Percentiles rank a stretch among this genome's conserved stretches.
Conservation (phyloP, 2,797 vertebrate species). For the Eulemur coronatus region DNA sequence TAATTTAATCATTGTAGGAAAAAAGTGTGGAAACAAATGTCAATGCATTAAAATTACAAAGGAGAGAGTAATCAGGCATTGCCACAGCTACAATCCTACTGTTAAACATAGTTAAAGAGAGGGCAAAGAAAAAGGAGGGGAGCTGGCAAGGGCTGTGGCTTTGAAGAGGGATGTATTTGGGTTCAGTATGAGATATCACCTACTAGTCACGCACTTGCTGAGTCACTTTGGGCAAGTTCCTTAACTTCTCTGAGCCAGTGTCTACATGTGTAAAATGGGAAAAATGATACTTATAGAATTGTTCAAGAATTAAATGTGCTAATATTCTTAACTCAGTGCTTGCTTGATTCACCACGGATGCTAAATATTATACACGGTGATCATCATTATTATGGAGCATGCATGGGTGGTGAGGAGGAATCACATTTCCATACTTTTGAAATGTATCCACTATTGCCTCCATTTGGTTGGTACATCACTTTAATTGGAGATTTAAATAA, state of each 20-base stretch:
- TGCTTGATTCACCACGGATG: neutral
- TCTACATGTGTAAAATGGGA: neutral
- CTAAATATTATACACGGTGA: neutral
- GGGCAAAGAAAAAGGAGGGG: neutral
- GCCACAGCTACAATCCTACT: neutral
- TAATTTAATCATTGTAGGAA: neutral
- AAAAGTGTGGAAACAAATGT: neutral
- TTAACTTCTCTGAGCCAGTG: neutral
- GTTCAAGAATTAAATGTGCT: neutral
- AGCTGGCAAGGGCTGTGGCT: neutral
- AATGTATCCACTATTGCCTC: neutral
- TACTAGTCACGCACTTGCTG: neutral
- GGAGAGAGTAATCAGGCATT: neutral
- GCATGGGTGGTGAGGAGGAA: neutral
- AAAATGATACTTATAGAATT: neutral
- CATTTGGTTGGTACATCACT: neutral
- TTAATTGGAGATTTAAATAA: neutral
- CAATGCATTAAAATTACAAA: neutral
- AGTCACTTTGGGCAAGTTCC: neutral
- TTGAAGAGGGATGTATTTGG: neutral
- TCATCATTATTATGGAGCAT: accelerated
- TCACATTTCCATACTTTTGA: neutral
- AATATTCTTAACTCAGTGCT: neutral
- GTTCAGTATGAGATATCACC: neutral
- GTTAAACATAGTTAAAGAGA: neutral